phyloP scores from a whole-genome alignment of 2,888 invertebrate species.

The Hylaea fasciaria region DNA sequence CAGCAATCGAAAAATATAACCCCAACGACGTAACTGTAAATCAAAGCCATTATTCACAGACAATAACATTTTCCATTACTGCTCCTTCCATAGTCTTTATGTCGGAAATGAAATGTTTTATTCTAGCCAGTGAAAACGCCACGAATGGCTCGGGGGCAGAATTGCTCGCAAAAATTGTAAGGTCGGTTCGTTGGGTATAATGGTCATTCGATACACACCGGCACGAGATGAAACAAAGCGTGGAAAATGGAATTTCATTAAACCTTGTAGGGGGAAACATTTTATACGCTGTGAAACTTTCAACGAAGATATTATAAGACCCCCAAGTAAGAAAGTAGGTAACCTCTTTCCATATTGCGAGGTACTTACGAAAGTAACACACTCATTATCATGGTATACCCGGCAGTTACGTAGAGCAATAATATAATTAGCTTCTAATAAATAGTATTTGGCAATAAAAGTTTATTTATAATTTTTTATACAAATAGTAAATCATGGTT shows the following conservation, averaged over 20 bases:
- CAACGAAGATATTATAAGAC: background rate
- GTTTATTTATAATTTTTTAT: no score
- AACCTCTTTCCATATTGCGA: no score
- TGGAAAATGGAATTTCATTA: slow-evolving; percentile 37
- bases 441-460: no score
- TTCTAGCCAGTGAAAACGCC: slow-evolving; percentile 75
- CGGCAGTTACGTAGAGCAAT: no score
- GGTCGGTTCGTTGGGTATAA: slow-evolving; percentile 65
- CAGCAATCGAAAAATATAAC: slow-evolving; percentile 19
- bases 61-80: slow-evolving; percentile 41
- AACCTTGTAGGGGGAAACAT: slow-evolving; percentile 27
- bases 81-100: slow-evolving; percentile 60
- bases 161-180: slow-evolving; percentile 75
- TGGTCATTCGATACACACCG: slow-evolving; percentile 62
- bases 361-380: no score
- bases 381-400: no score
- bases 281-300: slow-evolving; percentile 24
- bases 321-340: no score
- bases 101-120: slow-evolving; percentile 71
- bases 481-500: no score
- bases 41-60: slow-evolving; percentile 30
- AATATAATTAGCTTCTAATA: no score
- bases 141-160: slow-evolving; percentile 69
- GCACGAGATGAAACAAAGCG: slow-evolving; percentile 41
- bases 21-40: slow-evolving; percentile 21